Evolutionary conservation across 1,140 invertebrate genomes (phyloP), one percentile per base, ranked within the genome.

Genomic region (Drosophila sechellia): DNA sequence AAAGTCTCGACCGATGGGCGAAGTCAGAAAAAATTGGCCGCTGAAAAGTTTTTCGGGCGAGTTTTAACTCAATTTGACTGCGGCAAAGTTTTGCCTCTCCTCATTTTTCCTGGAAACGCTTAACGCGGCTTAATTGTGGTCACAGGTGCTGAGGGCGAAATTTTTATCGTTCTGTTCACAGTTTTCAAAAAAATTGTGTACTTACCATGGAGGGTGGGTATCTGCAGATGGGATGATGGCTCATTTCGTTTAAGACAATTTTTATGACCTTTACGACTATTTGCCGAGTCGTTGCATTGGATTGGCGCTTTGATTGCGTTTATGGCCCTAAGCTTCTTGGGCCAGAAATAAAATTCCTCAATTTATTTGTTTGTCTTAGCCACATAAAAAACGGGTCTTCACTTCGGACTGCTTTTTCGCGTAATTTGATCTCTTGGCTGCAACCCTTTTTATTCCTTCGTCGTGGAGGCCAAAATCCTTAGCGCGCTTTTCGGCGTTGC

Each of bases 91-190:
- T 89, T 35, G 27, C 45, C 40, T 69, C 40, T 65, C 1, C 34
- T 43, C 71, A 25, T 37, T 55, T 60, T 65, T 64, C 46, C 56
- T 46, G 77, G 69, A 60, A 90, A 72, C 77, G 73, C 80, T 89
- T 83, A 84, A 87, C 79, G 79, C 81, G 81, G 73, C 87, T 90
- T 90, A 90, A 90, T 90, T 90, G 87, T 90, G 87, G 87, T 90
- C 87, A 74, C 87, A 90, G 87, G 87, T 90, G 87, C 77, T 50
- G 81, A 77, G 69, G 69, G 69, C 59, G 42, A 73, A 57, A 90
- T 90, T 90, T 90, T 90, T 90, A 90, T 90, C 84, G 83, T 90
- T 90, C 70, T 86, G 87, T 90, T 90, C 87, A 90, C 81, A 90
- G 87, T 81, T 85, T 85, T 78, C 76, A 74, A 77, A 75, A 71